Evolutionary conservation across 2,888 invertebrate genomes (phyloP).

Genomic region (Plutella xylostella): DNA sequence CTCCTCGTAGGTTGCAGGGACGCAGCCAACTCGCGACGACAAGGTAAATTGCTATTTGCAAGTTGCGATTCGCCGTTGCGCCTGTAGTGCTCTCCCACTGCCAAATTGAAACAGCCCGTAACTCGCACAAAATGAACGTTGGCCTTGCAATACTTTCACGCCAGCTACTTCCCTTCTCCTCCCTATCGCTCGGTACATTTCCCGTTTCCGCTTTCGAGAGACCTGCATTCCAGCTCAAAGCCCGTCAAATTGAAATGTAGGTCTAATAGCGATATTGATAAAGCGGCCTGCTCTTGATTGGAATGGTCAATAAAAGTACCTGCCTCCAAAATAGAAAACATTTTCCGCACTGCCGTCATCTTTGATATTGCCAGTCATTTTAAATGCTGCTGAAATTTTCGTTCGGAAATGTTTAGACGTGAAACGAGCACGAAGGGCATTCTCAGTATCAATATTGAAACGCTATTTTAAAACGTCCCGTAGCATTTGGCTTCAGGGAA

Average conservation of each 20-base stretch:
- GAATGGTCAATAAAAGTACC: conserved; percentile 17
- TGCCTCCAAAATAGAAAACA: neutral
- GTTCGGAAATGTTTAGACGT: neutral
- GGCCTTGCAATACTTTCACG: conserved; percentile 33
- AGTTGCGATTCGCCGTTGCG: conserved; percentile 41
- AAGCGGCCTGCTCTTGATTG: conserved; percentile 26
- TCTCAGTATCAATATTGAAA: neutral
- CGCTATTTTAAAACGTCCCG: neutral
- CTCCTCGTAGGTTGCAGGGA: neutral
- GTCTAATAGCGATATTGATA: conserved; percentile 25
- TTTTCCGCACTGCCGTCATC: conserved; percentile 21
- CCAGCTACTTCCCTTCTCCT: conserved; percentile 25
- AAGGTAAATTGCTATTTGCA: conserved; percentile 54
- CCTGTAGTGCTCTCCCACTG: conserved; percentile 40
- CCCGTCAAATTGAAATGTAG: conserved; percentile 26
- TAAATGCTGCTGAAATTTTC: no score
- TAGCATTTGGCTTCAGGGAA: neutral
- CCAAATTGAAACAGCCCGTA: conserved; percentile 54
- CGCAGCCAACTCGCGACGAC: conserved; percentile 21
- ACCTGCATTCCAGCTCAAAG: conserved; percentile 22
- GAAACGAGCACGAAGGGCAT: neutral
- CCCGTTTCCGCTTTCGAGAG: conserved; percentile 23
- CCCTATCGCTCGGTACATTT: conserved; percentile 23
- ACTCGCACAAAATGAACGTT: conserved; percentile 44
- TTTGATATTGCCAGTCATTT: conserved; percentile 51